Conservation (phyloP, 2,797 vertebrate species). For the Oreochromis grahami region DNA sequence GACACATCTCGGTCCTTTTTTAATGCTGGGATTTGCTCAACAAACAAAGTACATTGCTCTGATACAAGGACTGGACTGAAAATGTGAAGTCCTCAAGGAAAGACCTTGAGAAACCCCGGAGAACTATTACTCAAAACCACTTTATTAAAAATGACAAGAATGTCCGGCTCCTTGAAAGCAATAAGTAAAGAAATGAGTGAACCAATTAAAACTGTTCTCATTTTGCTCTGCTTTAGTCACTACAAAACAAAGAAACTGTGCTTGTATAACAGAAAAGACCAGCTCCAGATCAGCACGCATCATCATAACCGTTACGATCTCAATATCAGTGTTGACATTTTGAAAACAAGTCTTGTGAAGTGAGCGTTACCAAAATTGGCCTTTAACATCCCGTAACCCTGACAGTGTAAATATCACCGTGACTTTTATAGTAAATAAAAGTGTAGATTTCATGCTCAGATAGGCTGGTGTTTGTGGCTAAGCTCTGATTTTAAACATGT, state of each 20-base stretch:
- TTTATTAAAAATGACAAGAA: not conserved
- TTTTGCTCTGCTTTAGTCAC: not conserved
- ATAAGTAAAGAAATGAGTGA: not conserved
- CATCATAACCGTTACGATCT: not conserved
- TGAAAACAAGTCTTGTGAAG: not conserved
- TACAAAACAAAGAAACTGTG: not conserved
- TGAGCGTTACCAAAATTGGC: not conserved
- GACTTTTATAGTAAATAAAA: not conserved
- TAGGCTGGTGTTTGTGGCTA: not conserved
- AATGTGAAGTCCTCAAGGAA: not conserved
- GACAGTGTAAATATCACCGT: not conserved
- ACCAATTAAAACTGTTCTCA: not conserved
- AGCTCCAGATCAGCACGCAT: not conserved
- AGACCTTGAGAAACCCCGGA: not conserved
- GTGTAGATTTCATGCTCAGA: not conserved
- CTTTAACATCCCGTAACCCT: not conserved
- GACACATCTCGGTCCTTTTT: rapidly evolving
- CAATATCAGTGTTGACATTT: not conserved
- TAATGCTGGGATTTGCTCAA: not conserved
- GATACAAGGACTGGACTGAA: not conserved
- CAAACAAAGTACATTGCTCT: rapidly evolving
- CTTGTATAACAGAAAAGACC: not conserved
- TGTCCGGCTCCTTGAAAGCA: not conserved
- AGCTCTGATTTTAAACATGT: not conserved
- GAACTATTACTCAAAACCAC: not conserved